These are phyloP conservation scores for Scaptomyza reducta DNA, from an alignment of 2,888 invertebrate genomes.

Conservation along the genomic window DNA sequence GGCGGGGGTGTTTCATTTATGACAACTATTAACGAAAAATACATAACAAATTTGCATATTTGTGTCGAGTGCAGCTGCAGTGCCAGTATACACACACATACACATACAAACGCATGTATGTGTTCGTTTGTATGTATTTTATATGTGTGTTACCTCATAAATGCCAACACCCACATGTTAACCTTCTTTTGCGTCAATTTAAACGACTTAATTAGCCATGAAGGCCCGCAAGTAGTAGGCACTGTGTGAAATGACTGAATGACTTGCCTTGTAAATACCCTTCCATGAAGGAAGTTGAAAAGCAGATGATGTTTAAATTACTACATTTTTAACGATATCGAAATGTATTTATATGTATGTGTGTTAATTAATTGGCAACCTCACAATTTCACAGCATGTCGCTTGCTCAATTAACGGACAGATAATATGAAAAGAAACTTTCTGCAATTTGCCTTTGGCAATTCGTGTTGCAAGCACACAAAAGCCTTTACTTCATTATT, in stretches of 20 bases:
- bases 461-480: constrained; percentile 1
- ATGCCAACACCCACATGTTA: constrained; percentile 73
- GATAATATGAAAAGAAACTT: neutral
- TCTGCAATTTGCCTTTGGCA: constrained; percentile 4
- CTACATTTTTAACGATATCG: constrained; percentile 23
- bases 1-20: constrained; percentile 63
- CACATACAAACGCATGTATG: constrained; percentile 2
- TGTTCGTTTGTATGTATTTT: neutral
- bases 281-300: neutral
- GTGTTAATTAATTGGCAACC: neutral
- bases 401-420: neutral
- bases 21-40: constrained; percentile 65
- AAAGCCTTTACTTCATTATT: constrained; percentile 16
- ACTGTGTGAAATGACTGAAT: constrained; percentile 29
- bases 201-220: constrained; percentile 77
- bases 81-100: constrained; percentile 3
- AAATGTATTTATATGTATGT: constrained; percentile 6
- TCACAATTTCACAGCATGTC: neutral
- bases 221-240: constrained; percentile 68
- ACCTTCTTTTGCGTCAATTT: constrained; percentile 70
- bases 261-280: constrained; percentile 35
- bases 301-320: constrained; percentile 5
- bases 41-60: constrained; percentile 61
- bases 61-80: constrained; percentile 69
- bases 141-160: constrained; percentile 59